Evolutionary conservation across 2,113 vertebrate genomes (phyloP).

Genomic region (Corythaixoides concolor): DNA sequence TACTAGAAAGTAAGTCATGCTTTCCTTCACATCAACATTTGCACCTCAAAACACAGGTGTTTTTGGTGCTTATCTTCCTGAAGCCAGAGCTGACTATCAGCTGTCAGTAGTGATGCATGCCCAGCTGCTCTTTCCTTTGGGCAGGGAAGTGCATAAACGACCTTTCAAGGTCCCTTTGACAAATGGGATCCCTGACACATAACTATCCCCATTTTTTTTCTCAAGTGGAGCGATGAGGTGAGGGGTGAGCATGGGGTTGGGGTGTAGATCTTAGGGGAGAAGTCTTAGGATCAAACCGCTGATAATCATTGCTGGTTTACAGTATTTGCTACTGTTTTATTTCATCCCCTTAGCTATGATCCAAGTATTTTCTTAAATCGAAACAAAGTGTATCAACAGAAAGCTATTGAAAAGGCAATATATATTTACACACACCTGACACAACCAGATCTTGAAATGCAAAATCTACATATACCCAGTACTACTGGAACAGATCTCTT

Average conservation of each 20-base stretch:
- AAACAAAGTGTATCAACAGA: not conserved
- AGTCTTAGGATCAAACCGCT: not conserved
- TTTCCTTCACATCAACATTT: not conserved
- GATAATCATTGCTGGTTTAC: not conserved
- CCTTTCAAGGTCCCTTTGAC: conserved; percentile 4
- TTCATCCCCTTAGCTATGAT: not conserved
- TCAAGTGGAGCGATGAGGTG: not conserved
- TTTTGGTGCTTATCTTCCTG: not conserved
- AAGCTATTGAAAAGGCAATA: not conserved
- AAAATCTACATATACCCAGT: not conserved
- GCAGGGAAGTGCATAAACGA: not conserved
- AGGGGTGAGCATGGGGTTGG: not conserved
- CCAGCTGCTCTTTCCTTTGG: not conserved
- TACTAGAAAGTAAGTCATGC: not conserved
- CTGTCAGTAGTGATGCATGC: not conserved
- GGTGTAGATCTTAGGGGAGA: not conserved
- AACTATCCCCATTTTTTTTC: not conserved
- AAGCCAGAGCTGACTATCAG: not conserved
- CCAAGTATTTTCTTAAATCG: not conserved
- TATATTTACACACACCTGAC: not conserved
- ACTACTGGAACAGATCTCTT: not conserved
- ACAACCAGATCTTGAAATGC: not conserved
- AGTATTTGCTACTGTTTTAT: not conserved
- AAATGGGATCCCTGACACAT: not conserved
- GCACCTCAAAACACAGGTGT: not conserved